phyloP scores from a whole-genome alignment of 92 coral and sea anemone genomes.

The Meandrina meandrites region DNA sequence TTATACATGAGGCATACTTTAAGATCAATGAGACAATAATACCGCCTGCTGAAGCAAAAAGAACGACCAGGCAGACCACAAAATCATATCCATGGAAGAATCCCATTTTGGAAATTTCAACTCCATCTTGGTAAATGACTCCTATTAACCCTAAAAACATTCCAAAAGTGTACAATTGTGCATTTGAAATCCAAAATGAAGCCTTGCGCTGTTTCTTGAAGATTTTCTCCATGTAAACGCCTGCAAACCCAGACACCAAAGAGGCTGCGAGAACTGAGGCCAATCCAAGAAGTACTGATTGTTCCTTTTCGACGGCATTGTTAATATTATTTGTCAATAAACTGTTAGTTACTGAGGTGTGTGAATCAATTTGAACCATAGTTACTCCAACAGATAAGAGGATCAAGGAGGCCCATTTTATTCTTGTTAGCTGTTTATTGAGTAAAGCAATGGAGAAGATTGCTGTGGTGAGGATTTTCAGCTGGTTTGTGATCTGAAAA shows the following conservation, averaged over 20 bases:
- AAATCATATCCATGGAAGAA: conserved; percentile 76
- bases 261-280: conserved; percentile 72
- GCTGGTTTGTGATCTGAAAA: conserved; percentile 76
- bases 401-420: conserved; percentile 70
- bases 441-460: conserved; percentile 71
- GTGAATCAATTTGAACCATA: conserved; percentile 71
- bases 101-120: conserved; percentile 53
- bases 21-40: conserved; percentile 74
- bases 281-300: conserved; percentile 65
- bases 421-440: conserved; percentile 52
- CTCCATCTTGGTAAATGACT: conserved; percentile 72
- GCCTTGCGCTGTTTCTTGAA: conserved; percentile 53
- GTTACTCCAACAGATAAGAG: conserved; percentile 73
- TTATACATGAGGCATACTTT: conserved; percentile 82
- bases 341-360: conserved; percentile 34
- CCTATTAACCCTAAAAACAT: conserved; percentile 65
- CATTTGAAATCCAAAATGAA: conserved; percentile 74
- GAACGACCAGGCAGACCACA: conserved; percentile 66
- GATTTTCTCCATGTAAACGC: conserved; percentile 82
- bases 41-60: conserved; percentile 77
- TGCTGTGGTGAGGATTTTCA: conserved; percentile 81
- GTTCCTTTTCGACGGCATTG: conserved; percentile 7
- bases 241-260: conserved; percentile 79
- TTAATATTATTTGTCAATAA: conserved; percentile 21
- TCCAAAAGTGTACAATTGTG: conserved; percentile 71